A percentile compares a stretch with the other conserved stretches of the same genome.
Conservation (phyloP, 2,797 vertebrate species). For the Halcyon smyrnensis region DNA sequence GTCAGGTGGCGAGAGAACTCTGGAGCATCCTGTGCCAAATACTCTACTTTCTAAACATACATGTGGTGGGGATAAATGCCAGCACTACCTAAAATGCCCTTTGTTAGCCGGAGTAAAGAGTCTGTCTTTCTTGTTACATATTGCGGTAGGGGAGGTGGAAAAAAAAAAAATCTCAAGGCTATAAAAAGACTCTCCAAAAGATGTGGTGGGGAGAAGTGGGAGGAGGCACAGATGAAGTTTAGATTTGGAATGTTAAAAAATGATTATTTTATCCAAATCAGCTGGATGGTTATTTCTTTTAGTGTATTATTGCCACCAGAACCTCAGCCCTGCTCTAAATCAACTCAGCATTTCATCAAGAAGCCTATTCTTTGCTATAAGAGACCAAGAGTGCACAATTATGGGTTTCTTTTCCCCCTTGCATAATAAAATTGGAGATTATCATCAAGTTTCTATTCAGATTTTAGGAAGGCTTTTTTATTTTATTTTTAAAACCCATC, state of each 20-base stretch:
- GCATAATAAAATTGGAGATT: conserved; percentile 77
- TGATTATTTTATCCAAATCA: conserved; percentile 74
- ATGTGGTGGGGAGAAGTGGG: conserved; percentile 9
- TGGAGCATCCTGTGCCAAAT: not conserved
- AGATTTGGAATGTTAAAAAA: conserved; percentile 70
- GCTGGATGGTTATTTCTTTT: conserved; percentile 59
- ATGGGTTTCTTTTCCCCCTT: conserved; percentile 71
- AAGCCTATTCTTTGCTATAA: conserved; percentile 73
- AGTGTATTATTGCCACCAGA: conserved; percentile 60
- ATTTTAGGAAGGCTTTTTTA: conserved; percentile 72
- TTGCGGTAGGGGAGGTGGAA: not conserved
- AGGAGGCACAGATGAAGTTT: conserved; percentile 29
- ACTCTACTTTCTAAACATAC: not conserved
- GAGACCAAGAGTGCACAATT: conserved; percentile 75
- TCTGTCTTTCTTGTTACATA: conserved; percentile 10
- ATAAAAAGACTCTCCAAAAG: conserved; percentile 55
- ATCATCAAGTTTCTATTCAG: conserved; percentile 85
- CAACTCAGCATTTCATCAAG: conserved; percentile 75
- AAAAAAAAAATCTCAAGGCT: conserved; percentile 16
- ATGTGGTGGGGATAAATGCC: not conserved
- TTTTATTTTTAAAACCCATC: conserved; percentile 72
- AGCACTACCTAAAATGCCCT: not conserved
- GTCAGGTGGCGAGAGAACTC: not conserved
- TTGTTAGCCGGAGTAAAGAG: conserved; percentile 6
- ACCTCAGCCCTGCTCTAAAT: conserved; percentile 56